Base-by-base conservation (phyloP, 1,140 invertebrate species). In the Alviniconcha marisindica region DNA sequence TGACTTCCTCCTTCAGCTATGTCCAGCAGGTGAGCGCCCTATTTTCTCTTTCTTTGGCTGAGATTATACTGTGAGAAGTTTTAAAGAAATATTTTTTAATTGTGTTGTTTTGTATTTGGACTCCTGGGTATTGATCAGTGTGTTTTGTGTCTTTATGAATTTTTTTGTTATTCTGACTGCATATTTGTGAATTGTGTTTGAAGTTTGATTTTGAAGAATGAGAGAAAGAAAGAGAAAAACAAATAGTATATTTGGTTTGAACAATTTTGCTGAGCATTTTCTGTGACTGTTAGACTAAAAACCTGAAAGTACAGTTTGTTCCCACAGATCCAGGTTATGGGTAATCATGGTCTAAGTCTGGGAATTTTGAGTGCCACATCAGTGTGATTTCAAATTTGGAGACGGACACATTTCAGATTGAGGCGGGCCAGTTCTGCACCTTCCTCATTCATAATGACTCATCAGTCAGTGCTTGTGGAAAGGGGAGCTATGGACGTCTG, bases 341-440 rank as follows among this genome's bases (percentile, higher is more conserved):
- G n/a, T n/a, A n/a, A n/a, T n/a, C n/a, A n/a, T n/a, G n/a, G n/a
- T n/a, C n/a, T n/a, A n/a, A n/a, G n/a, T n/a, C n/a, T n/a, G n/a
- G n/a, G n/a, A n/a, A n/a, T n/a, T n/a, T n/a, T n/a, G n/a, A n/a
- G n/a, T n/a, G n/a, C n/a, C n/a, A n/a, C n/a, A n/a, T n/a, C n/a
- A n/a, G n/a, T n/a, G n/a, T n/a, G n/a, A n/a, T n/a, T n/a, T n/a
- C n/a, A n/a, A n/a, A n/a, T n/a, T n/a, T n/a, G n/a, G n/a, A n/a
- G n/a, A 60, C 14, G 5, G 21, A 14, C 7, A 24, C 54, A 60
- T 5, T 24, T 60, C 81, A 95, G 94, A 91, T 95, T 48, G 95
- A 96, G 91, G 95, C 95, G 69, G 95, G 95, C 0, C 95, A 95
- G 88, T 95, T 95, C 87, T 96, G 95, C 86, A 95, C 95, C 10